Evolutionary conservation across 2,888 invertebrate species (phyloP).

Genomic region (Steinernema hermaphroditum): DNA sequence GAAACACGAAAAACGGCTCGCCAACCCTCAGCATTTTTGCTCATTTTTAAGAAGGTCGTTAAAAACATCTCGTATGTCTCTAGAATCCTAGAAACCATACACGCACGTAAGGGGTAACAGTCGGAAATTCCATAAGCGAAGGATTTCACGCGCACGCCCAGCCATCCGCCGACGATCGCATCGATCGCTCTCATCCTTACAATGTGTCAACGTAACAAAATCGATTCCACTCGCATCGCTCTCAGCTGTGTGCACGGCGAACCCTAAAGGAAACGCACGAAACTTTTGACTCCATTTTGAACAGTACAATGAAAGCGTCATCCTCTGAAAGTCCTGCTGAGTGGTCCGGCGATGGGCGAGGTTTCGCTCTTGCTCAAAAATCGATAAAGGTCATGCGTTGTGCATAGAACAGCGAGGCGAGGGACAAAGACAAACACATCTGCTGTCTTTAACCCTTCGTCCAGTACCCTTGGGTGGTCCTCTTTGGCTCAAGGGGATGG

Average conservation of each 20-base stretch:
- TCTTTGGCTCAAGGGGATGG: neutral
- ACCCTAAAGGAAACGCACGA: too few species aligned
- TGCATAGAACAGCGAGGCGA: constrained; percentile 11
- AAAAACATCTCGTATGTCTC: neutral
- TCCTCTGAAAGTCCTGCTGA: constrained; percentile 8
- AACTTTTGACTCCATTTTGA: neutral
- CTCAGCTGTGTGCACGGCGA: neutral
- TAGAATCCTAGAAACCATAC: neutral
- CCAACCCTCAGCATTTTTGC: neutral
- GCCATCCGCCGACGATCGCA: neutral
- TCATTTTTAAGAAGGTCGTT: neutral
- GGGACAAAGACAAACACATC: constrained; percentile 31
- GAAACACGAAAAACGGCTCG: neutral
- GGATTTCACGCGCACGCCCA: constrained; percentile 2
- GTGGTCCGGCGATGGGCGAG: constrained; percentile 16
- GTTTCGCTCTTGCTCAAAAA: constrained; percentile 2
- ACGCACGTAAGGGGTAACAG: too few species aligned
- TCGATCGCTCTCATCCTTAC: constrained; percentile 26
- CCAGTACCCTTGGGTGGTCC: neutral
- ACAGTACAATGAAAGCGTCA: constrained; percentile 21
- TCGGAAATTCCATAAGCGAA: too few species aligned
- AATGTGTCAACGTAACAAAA: constrained; percentile 27
- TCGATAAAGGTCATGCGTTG: constrained; percentile 30
- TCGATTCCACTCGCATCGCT: constrained; percentile 25
- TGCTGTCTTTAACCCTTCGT: neutral